Percentiles rank a stretch among this genome's conserved stretches.
These are phyloP conservation scores for Cygnus buccinator DNA, from an alignment of 2,113 vertebrate species.

Conservation along the genomic window DNA sequence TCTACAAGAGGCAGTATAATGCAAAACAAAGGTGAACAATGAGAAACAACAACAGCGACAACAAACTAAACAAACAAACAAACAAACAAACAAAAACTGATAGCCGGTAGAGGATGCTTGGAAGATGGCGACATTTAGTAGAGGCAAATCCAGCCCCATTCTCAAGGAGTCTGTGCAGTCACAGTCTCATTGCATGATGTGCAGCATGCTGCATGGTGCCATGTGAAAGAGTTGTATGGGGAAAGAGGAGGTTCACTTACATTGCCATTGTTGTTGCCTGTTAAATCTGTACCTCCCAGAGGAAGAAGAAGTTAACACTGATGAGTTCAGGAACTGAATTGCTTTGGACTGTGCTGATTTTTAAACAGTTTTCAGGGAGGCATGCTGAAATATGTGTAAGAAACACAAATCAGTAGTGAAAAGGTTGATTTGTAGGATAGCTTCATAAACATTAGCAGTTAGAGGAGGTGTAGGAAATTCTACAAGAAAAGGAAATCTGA, in stretches of 20 bases:
- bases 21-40: not conserved
- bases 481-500: not conserved
- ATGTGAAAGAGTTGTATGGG: accelerated
- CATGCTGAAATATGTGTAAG: not conserved
- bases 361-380: not conserved
- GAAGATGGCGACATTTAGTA: not conserved
- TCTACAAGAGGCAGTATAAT: not conserved
- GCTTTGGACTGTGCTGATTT: not conserved
- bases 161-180: not conserved
- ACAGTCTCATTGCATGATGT: accelerated
- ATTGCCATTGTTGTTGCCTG: not conserved
- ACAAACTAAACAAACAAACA: not conserved
- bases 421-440: not conserved
- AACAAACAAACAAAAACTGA: not conserved
- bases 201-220: not conserved
- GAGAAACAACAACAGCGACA: not conserved
- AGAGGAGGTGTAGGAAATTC: not conserved
- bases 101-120: not conserved
- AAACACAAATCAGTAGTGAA: not conserved
- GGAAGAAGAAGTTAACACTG: not conserved
- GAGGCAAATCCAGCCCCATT: not conserved
- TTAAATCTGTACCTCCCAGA: not conserved
- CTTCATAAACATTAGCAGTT: not conserved
- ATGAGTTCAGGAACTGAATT: not conserved
- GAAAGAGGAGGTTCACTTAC: not conserved